Percentiles rank a stretch among this genome's conserved stretches.
Conservation (phyloP, 2,888 invertebrate genomes). For the Calliphora vomitoria region DNA sequence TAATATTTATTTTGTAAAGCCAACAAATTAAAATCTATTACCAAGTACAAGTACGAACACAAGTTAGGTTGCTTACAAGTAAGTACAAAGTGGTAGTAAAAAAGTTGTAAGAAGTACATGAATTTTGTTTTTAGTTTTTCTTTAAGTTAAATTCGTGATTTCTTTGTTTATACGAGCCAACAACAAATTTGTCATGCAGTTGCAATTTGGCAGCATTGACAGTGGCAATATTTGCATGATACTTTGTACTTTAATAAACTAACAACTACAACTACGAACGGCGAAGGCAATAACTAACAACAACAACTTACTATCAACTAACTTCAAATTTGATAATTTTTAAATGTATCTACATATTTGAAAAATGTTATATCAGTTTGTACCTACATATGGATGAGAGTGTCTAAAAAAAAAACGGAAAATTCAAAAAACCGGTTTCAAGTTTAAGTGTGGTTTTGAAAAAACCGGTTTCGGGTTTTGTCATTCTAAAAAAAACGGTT, state of each 20-base stretch:
- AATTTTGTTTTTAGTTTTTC: slow-evolving; percentile 34
- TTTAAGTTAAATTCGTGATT: slow-evolving; percentile 69
- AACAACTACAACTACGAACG: slow-evolving; percentile 6
- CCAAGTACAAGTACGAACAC: slow-evolving; percentile 52
- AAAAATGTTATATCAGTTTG: not conserved
- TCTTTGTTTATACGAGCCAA: slow-evolving; percentile 67
- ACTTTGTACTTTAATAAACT: slow-evolving; percentile 50
- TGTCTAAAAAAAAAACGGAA: too few species aligned
- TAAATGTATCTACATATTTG: not conserved
- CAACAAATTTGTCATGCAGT: slow-evolving; percentile 74
- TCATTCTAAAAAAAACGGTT: too few species aligned
- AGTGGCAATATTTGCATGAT: slow-evolving; percentile 72
- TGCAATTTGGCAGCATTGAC: slow-evolving; percentile 73
- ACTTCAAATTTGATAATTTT: slow-evolving; percentile 40
- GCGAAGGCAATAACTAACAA: slow-evolving; percentile 39
- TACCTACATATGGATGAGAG: too few species aligned
- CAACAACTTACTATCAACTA: slow-evolving; percentile 45
- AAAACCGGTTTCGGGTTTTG: too few species aligned
- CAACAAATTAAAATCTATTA: slow-evolving; percentile 58
- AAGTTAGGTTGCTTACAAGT: not conserved
- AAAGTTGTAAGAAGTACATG: slow-evolving; percentile 36
- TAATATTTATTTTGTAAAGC: slow-evolving; percentile 41
- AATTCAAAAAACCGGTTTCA: too few species aligned
- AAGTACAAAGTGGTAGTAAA: slow-evolving; percentile 34
- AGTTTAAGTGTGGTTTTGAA: too few species aligned